Percentiles rank a stretch among this genome's conserved stretches.
These are phyloP conservation scores for Melanotaenia nigrans DNA, from an alignment of 2,797 vertebrate genomes.

Conservation along the genomic window DNA sequence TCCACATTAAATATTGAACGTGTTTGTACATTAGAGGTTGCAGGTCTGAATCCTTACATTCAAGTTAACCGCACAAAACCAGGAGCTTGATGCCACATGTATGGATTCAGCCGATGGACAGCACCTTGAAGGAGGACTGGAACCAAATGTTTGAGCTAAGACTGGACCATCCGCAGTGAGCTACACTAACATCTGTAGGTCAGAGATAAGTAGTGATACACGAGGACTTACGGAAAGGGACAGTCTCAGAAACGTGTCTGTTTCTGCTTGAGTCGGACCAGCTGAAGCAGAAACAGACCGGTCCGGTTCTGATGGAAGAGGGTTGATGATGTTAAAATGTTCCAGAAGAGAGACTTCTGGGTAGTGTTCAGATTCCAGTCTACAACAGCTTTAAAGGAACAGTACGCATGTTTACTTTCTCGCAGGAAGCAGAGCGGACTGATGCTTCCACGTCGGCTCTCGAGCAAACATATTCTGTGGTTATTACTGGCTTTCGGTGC, in stretches of 20 bases:
- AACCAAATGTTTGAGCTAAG: slow-evolving; percentile 51
- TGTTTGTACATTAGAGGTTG: slow-evolving; percentile 66
- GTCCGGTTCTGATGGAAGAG: slow-evolving; percentile 1
- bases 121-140: slow-evolving; percentile 72
- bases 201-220: slow-evolving; percentile 54
- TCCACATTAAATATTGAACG: slow-evolving; percentile 39
- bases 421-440: slow-evolving; percentile 2
- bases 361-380: slow-evolving; percentile 56
- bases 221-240: slow-evolving; percentile 36
- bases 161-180: slow-evolving; percentile 47
- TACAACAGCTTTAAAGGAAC: slow-evolving; percentile 19
- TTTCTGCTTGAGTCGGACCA: slow-evolving; percentile 21
- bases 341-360: slow-evolving; percentile 26
- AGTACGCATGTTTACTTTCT: not conserved
- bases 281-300: slow-evolving; percentile 31
- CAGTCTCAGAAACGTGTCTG: slow-evolving; percentile 5
- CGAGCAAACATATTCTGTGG: no score
- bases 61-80: slow-evolving; percentile 67
- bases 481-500: no score
- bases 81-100: slow-evolving; percentile 47
- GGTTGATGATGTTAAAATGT: slow-evolving; percentile 23
- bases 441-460: not conserved
- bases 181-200: slow-evolving; percentile 36
- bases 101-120: slow-evolving; percentile 73
- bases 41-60: slow-evolving; percentile 68